These are phyloP conservation scores for Amaurobius ferox DNA, from an alignment of 2,888 invertebrate species.

Conservation along the genomic window DNA sequence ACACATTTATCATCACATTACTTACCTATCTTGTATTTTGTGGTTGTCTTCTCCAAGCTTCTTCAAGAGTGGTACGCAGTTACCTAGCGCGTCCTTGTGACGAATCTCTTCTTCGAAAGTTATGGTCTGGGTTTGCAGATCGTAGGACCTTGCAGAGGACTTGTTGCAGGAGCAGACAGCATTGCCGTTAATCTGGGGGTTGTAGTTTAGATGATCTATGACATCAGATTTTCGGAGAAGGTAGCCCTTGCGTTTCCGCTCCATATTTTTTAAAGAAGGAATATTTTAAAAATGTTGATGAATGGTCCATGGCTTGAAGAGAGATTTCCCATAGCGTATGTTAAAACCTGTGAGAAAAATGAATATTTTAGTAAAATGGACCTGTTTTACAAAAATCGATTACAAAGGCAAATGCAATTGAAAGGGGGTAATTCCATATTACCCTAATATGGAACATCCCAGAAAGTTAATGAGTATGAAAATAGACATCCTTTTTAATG, in stretches of 20 bases:
- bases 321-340: neutral
- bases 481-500: too few species aligned
- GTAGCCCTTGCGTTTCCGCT: constrained; percentile 56
- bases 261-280: constrained; percentile 33
- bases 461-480: too few species aligned
- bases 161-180: constrained; percentile 17
- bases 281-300: neutral
- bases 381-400: too few species aligned
- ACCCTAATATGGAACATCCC: too few species aligned
- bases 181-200: neutral
- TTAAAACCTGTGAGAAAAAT: constrained; percentile 14
- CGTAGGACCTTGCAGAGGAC: constrained; percentile 29
- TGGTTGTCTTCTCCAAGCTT: neutral
- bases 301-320: neutral
- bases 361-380: too few species aligned
- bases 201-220: constrained; percentile 7
- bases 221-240: constrained; percentile 42
- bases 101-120: constrained; percentile 40
- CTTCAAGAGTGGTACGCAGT: too few species aligned
- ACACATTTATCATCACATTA: too few species aligned
- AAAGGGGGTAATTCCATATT: too few species aligned
- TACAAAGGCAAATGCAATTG: too few species aligned
- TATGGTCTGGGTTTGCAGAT: constrained; percentile 60
- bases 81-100: neutral
- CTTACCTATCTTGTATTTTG: constrained; percentile 13